A percentile compares a stretch with the other conserved stretches of the same genome.
Evolutionary conservation across 2,888 invertebrate species (phyloP).

Genomic region (Laothoe populi): DNA sequence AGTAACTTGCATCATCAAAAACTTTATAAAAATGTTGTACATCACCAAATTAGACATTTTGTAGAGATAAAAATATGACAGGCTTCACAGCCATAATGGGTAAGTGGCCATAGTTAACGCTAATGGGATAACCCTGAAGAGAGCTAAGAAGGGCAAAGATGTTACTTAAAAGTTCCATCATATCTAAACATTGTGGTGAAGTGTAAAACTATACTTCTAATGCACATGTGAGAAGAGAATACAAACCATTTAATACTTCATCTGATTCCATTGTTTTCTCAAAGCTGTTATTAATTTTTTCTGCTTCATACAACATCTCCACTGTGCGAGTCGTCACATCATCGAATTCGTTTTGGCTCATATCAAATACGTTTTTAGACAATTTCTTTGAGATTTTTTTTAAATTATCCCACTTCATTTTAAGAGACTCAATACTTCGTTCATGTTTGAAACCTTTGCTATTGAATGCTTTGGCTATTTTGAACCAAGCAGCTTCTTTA

Average conservation of each 20-base stretch:
- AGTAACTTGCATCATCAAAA: too few relatives aligned
- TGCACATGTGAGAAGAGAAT: too few relatives aligned
- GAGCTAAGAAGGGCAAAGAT: too few relatives aligned
- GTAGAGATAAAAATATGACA: too few relatives aligned
- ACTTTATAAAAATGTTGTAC: too few relatives aligned
- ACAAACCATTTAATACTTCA: constrained; percentile 20
- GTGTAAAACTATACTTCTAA: too few relatives aligned
- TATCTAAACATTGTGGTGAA: too few relatives aligned
- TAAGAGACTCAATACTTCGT: constrained; percentile 59
- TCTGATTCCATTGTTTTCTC: constrained; percentile 4
- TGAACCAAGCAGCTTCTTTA: constrained; percentile 68
- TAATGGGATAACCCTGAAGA: too few relatives aligned
- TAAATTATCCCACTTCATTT: constrained; percentile 72
- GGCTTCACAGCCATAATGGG: too few relatives aligned
- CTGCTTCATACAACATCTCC: constrained; percentile 51
- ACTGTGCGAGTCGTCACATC: constrained; percentile 54
- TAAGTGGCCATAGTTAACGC: too few relatives aligned
- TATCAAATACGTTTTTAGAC: constrained; percentile 58
- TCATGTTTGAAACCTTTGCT: constrained; percentile 51
- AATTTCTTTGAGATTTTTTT: constrained; percentile 59
- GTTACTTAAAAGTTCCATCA: too few relatives aligned
- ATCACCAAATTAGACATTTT: too few relatives aligned
- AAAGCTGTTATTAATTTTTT: constrained; percentile 39
- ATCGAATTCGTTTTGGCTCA: constrained; percentile 48
- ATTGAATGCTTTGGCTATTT: constrained; percentile 65